Evolutionary conservation across 2,113 vertebrate genomes (phyloP), one percentile per base, ranked within the genome.

Genomic region (Phyllostomus hastatus): DNA sequence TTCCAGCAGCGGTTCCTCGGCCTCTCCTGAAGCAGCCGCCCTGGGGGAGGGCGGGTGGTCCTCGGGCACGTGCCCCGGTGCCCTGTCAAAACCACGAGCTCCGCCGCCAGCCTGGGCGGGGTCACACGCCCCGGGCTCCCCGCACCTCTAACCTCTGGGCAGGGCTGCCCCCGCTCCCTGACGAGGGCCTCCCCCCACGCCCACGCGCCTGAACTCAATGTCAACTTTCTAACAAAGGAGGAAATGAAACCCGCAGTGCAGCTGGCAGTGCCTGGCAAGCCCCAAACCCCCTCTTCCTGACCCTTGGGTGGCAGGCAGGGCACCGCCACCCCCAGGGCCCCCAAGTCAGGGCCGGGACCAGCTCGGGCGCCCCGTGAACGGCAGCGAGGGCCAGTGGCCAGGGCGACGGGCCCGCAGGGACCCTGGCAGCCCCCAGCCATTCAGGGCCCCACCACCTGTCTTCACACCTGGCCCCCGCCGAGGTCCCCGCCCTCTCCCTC

Each of bases 171-270:
- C 48, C 4, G 4, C 67, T 4, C 26, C 31, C 64, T 7, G 1
- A 43, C 8, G 4, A 46, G n/a, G 54, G 16, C 64, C 31, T 33
- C 61, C 7, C 20, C 66, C 66, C 38, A 73, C 33, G 14, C 28
- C 70, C 31, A 22, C 10, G 0, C 50, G 41, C 73, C 83, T 5
- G 38, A 61, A 38, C 17, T 80, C 91, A 57, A 35, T 10, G 2
- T 11, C 48, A 61, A 48, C 95, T 92, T 91, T 87, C 92, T 92
- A 95, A 91, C 90, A 93, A 81, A 83, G 43, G 48, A 79, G 91
- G 91, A 95, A 95, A 46, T 0, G 83, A 35, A 83, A 93, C 75
- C 10, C 5, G 17, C 14, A 0, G 0, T 0, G 9, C 38, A 26
- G 61, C 61, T 38, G 83, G 70, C 70, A 52, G 75, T 0, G n/a